Evolutionary conservation across 2,113 vertebrate genomes (phyloP).

Genomic region (Dasyprocta punctata): DNA sequence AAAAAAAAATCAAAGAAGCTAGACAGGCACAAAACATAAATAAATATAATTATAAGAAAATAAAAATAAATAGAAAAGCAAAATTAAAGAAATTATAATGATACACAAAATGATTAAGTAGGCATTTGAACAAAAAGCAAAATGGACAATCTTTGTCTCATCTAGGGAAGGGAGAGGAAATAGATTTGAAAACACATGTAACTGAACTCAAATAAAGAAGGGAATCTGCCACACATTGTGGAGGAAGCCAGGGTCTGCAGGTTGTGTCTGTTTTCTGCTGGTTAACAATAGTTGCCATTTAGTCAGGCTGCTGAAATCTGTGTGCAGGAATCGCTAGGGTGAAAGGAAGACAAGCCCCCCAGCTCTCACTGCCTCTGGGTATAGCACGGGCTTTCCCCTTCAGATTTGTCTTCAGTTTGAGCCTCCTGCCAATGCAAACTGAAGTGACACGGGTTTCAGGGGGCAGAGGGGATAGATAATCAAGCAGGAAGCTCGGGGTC

Average conservation of each 20-base stretch:
- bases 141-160: not conserved
- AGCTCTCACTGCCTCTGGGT: not conserved
- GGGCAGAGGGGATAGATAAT: not conserved
- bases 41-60: not conserved
- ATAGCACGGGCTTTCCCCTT: not conserved
- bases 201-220: not conserved
- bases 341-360: not conserved
- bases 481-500: not conserved
- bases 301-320: not conserved
- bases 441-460: not conserved
- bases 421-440: not conserved
- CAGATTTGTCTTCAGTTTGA: not conserved
- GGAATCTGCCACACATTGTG: not conserved
- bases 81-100: not conserved
- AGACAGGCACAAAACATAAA: not conserved
- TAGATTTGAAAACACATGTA: not conserved
- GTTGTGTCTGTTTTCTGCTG: not conserved
- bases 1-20: conserved; percentile 18
- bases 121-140: not conserved
- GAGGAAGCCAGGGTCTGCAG: not conserved
- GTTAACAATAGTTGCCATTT: not conserved
- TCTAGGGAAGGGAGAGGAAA: not conserved
- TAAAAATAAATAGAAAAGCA: not conserved
- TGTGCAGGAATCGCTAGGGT: not conserved
- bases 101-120: not conserved